Conservation (phyloP, 2,888 invertebrate genomes). For the Smittia aterrima region DNA sequence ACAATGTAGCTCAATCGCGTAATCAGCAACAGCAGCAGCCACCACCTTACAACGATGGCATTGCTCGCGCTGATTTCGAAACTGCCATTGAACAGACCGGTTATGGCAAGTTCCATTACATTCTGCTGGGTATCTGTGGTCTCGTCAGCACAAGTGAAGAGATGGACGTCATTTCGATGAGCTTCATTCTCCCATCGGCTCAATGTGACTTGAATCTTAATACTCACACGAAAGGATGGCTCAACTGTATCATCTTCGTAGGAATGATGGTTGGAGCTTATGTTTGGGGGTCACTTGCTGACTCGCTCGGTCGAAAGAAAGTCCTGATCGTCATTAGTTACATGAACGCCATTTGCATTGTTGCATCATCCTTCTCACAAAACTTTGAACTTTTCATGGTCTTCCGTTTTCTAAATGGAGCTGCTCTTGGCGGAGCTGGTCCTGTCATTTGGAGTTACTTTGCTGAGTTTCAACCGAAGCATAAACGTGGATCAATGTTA, state of each 20-base stretch:
- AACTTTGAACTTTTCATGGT: slow-evolving; percentile 84
- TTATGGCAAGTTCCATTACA: slow-evolving; percentile 73
- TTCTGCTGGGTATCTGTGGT: slow-evolving; percentile 86
- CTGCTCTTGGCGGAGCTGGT: slow-evolving; percentile 73
- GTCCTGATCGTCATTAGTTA: slow-evolving; percentile 86
- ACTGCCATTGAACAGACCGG: slow-evolving; percentile 82
- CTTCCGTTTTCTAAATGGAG: slow-evolving; percentile 41
- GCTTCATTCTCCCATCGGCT: slow-evolving; percentile 89
- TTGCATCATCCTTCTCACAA: slow-evolving; percentile 87
- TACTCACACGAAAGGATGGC: slow-evolving; percentile 78
- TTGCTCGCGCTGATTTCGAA: slow-evolving; percentile 70
- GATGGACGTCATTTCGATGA: slow-evolving; percentile 94
- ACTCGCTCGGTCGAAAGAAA: slow-evolving; percentile 81
- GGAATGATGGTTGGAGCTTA: slow-evolving; percentile 95
- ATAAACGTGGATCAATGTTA: slow-evolving; percentile 86
- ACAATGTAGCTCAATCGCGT: not conserved
- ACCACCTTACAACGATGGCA: slow-evolving; percentile 4
- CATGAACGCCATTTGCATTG: slow-evolving; percentile 86
- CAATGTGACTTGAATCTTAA: slow-evolving; percentile 87
- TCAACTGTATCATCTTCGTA: slow-evolving; percentile 78
- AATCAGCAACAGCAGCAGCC: not conserved
- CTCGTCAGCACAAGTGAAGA: slow-evolving; percentile 93
- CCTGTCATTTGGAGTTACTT: slow-evolving; percentile 95
- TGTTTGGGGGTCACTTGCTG: slow-evolving; percentile 88
- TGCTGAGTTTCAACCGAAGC: slow-evolving; percentile 90